These are phyloP conservation scores for Martes martes DNA, from an alignment of 2,113 vertebrate genomes.

Conservation along the genomic window DNA sequence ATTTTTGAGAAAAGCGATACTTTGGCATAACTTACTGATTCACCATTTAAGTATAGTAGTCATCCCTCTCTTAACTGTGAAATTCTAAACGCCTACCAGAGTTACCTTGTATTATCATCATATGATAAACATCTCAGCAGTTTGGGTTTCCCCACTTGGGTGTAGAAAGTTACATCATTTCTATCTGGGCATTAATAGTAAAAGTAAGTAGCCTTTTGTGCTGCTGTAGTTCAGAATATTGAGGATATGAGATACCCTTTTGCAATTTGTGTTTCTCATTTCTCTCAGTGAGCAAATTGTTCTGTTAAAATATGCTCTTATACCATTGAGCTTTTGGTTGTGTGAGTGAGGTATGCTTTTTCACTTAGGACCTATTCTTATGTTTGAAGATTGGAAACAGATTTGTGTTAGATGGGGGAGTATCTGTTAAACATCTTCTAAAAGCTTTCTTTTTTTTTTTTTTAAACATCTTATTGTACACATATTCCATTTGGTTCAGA, in stretches of 20 bases:
- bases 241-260: conserved; percentile 50
- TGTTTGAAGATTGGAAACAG: conserved; percentile 49
- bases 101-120: conserved; percentile 56
- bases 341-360: conserved; percentile 32
- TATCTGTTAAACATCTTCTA: conserved; percentile 35
- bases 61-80: conserved; percentile 70
- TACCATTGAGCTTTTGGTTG: background rate
- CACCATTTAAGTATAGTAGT: conserved; percentile 55
- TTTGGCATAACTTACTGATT: conserved; percentile 69
- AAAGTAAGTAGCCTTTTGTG: conserved; percentile 39
- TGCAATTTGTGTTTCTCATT: conserved; percentile 46
- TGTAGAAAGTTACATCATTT: conserved; percentile 57
- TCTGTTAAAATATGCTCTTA: conserved; percentile 31
- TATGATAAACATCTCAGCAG: conserved; percentile 63
- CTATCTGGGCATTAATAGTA: conserved; percentile 63
- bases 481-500: conserved; percentile 37
- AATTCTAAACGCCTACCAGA: conserved; percentile 69
- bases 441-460: background rate
- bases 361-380: conserved; percentile 13
- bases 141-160: conserved; percentile 60
- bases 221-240: conserved; percentile 26
- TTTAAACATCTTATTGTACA: background rate
- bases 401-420: conserved; percentile 11
- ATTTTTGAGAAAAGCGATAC: conserved; percentile 47
- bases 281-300: conserved; percentile 47